Evolutionary conservation across 2,888 invertebrate species (phyloP), one percentile per base, ranked within the genome.

Genomic region (Eurois occulta): DNA sequence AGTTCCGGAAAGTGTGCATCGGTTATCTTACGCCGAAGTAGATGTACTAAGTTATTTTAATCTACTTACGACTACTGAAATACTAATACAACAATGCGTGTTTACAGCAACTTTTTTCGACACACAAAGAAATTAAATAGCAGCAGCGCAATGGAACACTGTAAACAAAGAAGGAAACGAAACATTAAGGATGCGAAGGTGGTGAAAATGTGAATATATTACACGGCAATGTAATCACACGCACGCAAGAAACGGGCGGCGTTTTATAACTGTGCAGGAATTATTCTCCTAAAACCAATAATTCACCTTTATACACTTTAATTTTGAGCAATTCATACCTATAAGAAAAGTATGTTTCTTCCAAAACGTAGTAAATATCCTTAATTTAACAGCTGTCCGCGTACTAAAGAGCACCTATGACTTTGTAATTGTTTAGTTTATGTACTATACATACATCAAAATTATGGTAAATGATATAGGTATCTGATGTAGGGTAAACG

Each of bases 131-230:
- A 87, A 88, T 88, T 86, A 80, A 89, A 83, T 80, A 87, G 78
- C 71, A 76, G 66, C 78, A 81, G 81, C 83, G 81, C 72, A 80
- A 72, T 83, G 72, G 79, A 79, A 91, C 86, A 87, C 81, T 85
- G 86, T 90, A 93, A 93, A 92, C 90, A 92, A 93, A 93, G 90
- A 90, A 92, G 93, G 92, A 94, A 95, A 93, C 90, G 90, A 93
- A 94, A 94, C 91, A 94, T 94, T 94, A 95, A 91, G 92, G 94
- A 96, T 95, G 94, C 93, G 92, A 94, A 95, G 94, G 95, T 95
- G 95, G 95, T 95, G 95, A 95, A 95, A 96, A 96, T 95, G 93
- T 95, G 95, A 96, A 96, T 96, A 95, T 95, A 96, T 96, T 96
- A 95, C 93, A 93, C 92, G 91, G 94, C 92, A 94, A 93, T 92